Base-by-base conservation (phyloP, 1,140 invertebrate genomes). In the Drosophila parabipectinata region DNA sequence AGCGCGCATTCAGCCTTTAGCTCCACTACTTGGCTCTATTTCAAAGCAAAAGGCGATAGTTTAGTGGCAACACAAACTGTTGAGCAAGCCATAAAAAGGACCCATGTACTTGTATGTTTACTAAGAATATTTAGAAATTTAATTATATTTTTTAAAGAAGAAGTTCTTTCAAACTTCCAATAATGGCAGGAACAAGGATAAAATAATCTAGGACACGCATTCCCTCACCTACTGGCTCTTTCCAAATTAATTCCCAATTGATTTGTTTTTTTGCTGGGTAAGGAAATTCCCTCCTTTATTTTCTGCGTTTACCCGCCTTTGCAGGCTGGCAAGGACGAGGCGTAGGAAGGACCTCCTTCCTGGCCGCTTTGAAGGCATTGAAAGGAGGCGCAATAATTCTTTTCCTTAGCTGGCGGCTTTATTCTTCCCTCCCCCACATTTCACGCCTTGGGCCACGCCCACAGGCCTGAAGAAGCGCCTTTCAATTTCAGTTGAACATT, bases 1-100 rank as follows among this genome's bases (percentile, higher is more conserved):
- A 87, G 61, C 83, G 82, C 74, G 73, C 68, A 87, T 85, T 85
- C 81, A 87, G 52, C 55, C 59, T 51, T 61, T 54, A 60, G 45
- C 59, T 58, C 59, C 61, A 48, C 44, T 54, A 50, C 72, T 74
- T 67, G 50, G 58, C 62, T 44, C 41, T 18, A 44, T 44, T 44
- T 66, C 41, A 60, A 61, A 71, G 52, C 21, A 53, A 30, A 59
- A 24, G 47, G 39, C 30, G 54, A 59, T 63, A 67, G 48, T 53
- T 56, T 76, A 76, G 68, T 76, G 73, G 62, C 72, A 76, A 64
- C 76, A 56, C 72, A 76, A 76, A 76, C 56, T 67, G 73, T 76
- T 76, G 73, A 69, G 72, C 52, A 76, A 76, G 9, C 26, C 26
- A 14, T 7, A 4, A 2, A 3, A 21, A 21, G 21, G 21, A 21